Conservation (phyloP, 2,888 invertebrate genomes). For the Ephialtes manifestator region DNA sequence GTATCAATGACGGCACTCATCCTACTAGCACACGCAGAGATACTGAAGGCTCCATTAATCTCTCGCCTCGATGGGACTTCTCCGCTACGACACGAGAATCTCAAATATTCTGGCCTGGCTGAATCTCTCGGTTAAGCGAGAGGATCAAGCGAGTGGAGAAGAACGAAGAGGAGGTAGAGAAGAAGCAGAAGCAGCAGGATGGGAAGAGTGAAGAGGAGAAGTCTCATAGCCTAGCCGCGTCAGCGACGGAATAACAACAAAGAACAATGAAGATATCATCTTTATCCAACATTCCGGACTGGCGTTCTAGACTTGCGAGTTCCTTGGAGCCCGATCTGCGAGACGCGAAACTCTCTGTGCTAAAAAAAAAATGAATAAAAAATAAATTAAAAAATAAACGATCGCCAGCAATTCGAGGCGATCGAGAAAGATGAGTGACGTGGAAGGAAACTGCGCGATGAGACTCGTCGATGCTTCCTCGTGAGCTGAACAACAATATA, state of each 20-base stretch:
- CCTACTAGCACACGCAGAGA: constrained; percentile 88
- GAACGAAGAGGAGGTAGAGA: not conserved
- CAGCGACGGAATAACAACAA: constrained; percentile 41
- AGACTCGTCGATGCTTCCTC: constrained; percentile 47
- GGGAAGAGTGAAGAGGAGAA: constrained; percentile 6
- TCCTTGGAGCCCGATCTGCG: constrained; percentile 49
- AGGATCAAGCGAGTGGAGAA: constrained; percentile 28
- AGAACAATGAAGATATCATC: constrained; percentile 34
- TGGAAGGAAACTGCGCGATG: constrained; percentile 22
- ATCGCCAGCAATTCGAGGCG: constrained; percentile 37
- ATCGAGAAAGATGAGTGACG: constrained; percentile 17
- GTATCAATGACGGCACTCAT: constrained; percentile 92
- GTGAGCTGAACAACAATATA: constrained; percentile 24
- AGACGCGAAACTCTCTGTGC: constrained; percentile 57
- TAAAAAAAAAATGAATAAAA: constrained; percentile 27
- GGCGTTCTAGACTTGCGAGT: constrained; percentile 37
- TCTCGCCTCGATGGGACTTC: constrained; percentile 56
- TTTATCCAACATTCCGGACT: constrained; percentile 25
- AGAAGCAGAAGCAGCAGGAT: not conserved
- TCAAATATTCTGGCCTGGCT: constrained; percentile 30
- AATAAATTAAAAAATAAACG: not conserved
- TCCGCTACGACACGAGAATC: constrained; percentile 29
- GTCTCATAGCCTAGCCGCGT: constrained; percentile 37
- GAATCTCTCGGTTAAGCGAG: constrained; percentile 8
- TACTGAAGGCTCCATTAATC: constrained; percentile 81